Conservation (phyloP, 2,888 invertebrate species). For the Cinara cedri region DNA sequence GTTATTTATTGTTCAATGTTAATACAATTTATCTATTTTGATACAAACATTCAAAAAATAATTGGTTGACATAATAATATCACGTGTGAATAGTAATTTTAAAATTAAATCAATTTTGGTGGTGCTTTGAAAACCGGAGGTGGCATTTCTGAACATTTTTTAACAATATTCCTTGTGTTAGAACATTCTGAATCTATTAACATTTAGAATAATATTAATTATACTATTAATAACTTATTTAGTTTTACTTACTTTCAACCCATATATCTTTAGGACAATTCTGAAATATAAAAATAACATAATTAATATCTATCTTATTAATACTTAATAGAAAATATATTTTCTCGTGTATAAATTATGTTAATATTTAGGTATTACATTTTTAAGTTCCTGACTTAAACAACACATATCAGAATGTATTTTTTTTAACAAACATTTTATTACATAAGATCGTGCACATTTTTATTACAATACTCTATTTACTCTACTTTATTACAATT, state of each 20-base stretch:
- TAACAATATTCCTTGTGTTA: constrained; percentile 48
- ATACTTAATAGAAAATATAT: too few species aligned
- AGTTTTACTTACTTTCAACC: constrained; percentile 56
- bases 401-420: too few species aligned
- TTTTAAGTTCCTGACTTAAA: too few species aligned
- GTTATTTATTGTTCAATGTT: constrained; percentile 21
- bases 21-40: constrained; percentile 1
- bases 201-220: neutral
- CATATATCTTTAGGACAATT: constrained; percentile 57
- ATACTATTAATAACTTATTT: neutral
- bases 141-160: constrained; percentile 58
- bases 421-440: too few species aligned
- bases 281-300: constrained; percentile 48
- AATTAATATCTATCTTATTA: too few species aligned
- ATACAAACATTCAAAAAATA: constrained; percentile 1
- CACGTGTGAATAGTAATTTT: neutral
- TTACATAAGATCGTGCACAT: too few species aligned
- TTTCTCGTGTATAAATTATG: too few species aligned
- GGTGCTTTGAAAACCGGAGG: constrained; percentile 34
- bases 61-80: neutral
- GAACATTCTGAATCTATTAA: constrained; percentile 56
- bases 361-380: too few species aligned
- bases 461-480: too few species aligned
- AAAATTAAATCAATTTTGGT: constrained; percentile 35
- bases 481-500: too few species aligned